A percentile compares a stretch with the other conserved stretches of the same genome.
Conservation (phyloP, 2,797 vertebrate species). For the Otolemur crassicaudatus region DNA sequence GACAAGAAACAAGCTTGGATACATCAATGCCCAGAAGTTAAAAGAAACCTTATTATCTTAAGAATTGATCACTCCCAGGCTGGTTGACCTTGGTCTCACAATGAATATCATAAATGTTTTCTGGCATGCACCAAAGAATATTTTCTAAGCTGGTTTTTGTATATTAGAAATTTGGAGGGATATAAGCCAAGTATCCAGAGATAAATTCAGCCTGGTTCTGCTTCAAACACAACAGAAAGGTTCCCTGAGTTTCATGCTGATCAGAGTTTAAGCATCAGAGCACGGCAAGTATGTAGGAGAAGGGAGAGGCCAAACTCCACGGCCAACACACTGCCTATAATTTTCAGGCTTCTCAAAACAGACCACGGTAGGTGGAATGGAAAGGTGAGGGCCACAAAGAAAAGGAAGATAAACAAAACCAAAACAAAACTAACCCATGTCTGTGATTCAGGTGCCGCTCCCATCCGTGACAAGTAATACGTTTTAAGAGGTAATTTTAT, state of each 20-base stretch:
- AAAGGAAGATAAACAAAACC: neutral
- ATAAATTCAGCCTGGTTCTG: neutral
- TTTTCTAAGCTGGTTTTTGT: neutral
- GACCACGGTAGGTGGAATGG: neutral
- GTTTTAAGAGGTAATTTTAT: neutral
- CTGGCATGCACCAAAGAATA: neutral
- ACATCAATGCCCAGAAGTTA: neutral
- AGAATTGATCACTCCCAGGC: neutral
- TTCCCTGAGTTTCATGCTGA: neutral
- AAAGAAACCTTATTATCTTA: constrained; percentile 5
- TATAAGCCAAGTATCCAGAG: neutral
- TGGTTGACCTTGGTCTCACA: neutral
- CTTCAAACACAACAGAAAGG: neutral
- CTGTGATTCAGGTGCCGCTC: neutral
- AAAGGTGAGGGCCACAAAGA: neutral
- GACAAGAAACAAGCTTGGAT: neutral
- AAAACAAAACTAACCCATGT: neutral
- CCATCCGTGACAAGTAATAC: neutral
- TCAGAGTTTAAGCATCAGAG: neutral
- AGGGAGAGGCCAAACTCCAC: fast-evolving
- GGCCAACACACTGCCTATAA: fast-evolving
- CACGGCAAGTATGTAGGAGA: neutral
- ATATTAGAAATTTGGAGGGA: neutral
- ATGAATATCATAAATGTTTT: neutral
- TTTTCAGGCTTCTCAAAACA: neutral